Conservation (phyloP, 1,140 invertebrate species). For the Zaprionus lachaisei region DNA sequence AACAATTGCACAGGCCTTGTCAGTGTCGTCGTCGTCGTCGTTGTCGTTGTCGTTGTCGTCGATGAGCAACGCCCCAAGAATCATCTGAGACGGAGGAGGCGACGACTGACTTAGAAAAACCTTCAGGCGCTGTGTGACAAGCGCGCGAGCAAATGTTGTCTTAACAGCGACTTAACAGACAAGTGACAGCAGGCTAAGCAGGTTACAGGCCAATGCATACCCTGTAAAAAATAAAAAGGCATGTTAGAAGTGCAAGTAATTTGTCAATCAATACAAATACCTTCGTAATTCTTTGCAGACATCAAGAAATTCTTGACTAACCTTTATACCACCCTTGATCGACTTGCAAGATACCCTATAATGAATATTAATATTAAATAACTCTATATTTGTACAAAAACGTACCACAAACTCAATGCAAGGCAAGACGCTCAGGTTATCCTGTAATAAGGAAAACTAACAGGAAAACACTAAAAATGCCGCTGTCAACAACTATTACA, state of each 20-base stretch:
- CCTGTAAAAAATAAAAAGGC: background rate
- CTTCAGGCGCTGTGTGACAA: slow-evolving; percentile 3
- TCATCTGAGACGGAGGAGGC: background rate
- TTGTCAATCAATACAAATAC: background rate
- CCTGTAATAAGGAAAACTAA: background rate
- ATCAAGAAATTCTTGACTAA: background rate
- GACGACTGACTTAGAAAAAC: slow-evolving; percentile 4
- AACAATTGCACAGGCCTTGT: slow-evolving; percentile 41
- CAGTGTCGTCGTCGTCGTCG: background rate
- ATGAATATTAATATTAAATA: background rate
- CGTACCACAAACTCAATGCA: background rate
- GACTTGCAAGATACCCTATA: background rate
- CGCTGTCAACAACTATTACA: background rate
- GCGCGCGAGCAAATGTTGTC: background rate
- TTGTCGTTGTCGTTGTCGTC: background rate
- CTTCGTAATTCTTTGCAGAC: background rate
- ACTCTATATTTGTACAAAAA: background rate
- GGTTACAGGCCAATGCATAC: background rate
- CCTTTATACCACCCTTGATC: no score
- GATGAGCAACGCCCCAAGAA: slow-evolving; percentile 24
- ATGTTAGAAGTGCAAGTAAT: background rate
- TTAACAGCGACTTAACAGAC: slow-evolving; percentile 16
- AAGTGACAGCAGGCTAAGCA: background rate
- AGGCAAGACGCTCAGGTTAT: background rate
- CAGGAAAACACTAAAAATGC: background rate